phyloP scores from a whole-genome alignment of 2,888 invertebrate species.

The Agonopterix alstromeriana region DNA sequence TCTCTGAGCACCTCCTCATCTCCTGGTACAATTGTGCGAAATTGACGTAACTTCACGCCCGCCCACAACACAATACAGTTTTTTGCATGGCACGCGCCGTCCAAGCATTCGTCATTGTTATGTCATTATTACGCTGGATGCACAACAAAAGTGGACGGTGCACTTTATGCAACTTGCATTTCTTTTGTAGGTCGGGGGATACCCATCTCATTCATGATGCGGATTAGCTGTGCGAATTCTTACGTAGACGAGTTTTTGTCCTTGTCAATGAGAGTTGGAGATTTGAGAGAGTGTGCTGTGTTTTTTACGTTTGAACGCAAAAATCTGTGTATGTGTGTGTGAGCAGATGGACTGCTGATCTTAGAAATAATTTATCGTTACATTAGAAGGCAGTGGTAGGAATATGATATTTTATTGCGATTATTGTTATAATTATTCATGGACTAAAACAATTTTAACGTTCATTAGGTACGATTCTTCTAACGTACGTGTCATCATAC shows the following conservation, averaged over 20 bases:
- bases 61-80: conserved; percentile 42
- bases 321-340: too few species aligned
- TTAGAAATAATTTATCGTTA: too few species aligned
- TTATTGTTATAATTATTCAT: too few species aligned
- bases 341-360: too few species aligned
- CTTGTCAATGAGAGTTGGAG: conserved; percentile 14
- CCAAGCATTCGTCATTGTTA: conserved; percentile 53
- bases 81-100: conserved; percentile 59
- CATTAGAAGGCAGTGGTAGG: too few species aligned
- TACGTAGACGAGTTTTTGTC: conserved; percentile 34
- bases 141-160: conserved; percentile 55
- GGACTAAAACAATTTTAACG: too few species aligned
- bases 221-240: conserved; percentile 41
- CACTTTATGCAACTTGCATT: conserved; percentile 42
- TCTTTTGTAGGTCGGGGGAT: conserved; percentile 65
- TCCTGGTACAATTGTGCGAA: conserved; percentile 74
- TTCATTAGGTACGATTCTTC: too few species aligned
- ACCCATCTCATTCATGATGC: conserved; percentile 40
- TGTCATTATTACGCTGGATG: conserved; percentile 59
- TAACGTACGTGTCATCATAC: too few species aligned
- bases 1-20: conserved; percentile 36
- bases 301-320: too few species aligned
- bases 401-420: too few species aligned
- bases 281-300: too few species aligned
- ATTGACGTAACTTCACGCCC: conserved; percentile 63